Conservation (phyloP, 2,113 vertebrate species). For the Merops nubicus region DNA sequence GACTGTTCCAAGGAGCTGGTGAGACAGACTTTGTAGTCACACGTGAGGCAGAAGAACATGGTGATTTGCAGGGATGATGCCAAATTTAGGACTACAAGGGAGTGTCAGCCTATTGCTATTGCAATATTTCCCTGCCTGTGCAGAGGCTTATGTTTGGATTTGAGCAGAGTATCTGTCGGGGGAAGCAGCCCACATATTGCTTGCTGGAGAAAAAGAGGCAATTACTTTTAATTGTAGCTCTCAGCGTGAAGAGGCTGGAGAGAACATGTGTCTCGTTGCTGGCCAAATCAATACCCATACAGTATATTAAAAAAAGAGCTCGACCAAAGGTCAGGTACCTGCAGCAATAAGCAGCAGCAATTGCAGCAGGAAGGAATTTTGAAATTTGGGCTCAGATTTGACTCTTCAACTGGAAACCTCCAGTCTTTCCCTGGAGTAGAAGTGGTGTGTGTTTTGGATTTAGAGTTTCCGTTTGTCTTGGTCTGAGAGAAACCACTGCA, state of each 20-base stretch:
- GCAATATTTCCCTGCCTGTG: neutral
- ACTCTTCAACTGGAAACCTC: neutral
- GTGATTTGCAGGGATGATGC: neutral
- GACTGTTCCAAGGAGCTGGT: neutral
- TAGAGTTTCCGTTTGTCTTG: neutral
- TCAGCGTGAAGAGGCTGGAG: neutral
- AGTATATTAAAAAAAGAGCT: neutral
- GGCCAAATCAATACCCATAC: neutral
- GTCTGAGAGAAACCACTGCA: neutral
- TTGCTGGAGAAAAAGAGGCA: conserved; percentile 11
- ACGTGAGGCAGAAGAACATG: neutral
- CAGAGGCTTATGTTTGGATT: neutral
- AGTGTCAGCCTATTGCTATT: neutral
- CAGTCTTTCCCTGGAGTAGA: neutral
- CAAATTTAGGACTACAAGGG: neutral
- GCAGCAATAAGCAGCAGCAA: neutral
- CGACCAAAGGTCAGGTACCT: neutral
- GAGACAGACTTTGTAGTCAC: neutral
- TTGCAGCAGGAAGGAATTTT: neutral
- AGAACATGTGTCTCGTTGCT: neutral
- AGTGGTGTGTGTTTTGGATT: neutral
- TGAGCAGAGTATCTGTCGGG: neutral
- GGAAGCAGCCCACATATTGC: conserved; percentile 17
- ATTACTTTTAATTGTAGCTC: conserved; percentile 32
- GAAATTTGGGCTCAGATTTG: neutral